Evolutionary conservation across 1,140 invertebrate species (phyloP).

Genomic region (Chymomyza costata): DNA sequence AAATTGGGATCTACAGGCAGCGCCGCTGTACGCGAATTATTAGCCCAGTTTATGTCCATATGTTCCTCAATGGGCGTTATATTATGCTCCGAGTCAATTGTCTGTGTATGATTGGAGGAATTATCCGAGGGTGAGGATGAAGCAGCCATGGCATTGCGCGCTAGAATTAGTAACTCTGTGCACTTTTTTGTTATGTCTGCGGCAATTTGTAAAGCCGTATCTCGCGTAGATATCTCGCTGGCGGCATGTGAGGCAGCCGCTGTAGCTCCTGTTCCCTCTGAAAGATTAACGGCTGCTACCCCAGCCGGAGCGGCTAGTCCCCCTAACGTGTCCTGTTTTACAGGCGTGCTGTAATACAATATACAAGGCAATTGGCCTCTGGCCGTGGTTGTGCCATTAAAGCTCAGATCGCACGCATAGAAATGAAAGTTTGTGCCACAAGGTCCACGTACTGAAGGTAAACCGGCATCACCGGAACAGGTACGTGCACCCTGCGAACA

Average conservation of each 20-base stretch:
- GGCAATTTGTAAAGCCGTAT: conserved; percentile 77
- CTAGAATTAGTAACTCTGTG: conserved; percentile 83
- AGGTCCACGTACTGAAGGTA: conserved; percentile 90
- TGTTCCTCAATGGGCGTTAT: conserved; percentile 75
- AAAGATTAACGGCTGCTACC: not conserved
- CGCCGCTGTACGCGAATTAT: conserved; percentile 63
- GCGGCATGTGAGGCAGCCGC: conserved; percentile 11
- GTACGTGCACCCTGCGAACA: conserved; percentile 94
- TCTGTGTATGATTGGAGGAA: conserved; percentile 81
- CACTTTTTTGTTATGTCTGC: conserved; percentile 83
- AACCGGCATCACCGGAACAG: conserved; percentile 93
- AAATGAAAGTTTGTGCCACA: conserved; percentile 96
- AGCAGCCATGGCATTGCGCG: conserved; percentile 79
- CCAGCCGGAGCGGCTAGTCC: not conserved
- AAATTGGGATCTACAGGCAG: conserved; percentile 55
- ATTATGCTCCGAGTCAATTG: conserved; percentile 74
- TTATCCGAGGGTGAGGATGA: conserved; percentile 76
- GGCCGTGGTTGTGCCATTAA: conserved; percentile 95
- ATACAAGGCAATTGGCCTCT: conserved; percentile 96
- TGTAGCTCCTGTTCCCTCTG: conserved; percentile 6
- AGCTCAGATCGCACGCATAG: conserved; percentile 92
- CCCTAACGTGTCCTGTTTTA: conserved; percentile 42
- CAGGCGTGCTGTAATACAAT: conserved; percentile 85
- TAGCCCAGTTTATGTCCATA: conserved; percentile 74
- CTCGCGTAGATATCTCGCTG: conserved; percentile 62